Base-by-base conservation (phyloP, 1,140 invertebrate genomes). In the Psix sp. region DNA sequence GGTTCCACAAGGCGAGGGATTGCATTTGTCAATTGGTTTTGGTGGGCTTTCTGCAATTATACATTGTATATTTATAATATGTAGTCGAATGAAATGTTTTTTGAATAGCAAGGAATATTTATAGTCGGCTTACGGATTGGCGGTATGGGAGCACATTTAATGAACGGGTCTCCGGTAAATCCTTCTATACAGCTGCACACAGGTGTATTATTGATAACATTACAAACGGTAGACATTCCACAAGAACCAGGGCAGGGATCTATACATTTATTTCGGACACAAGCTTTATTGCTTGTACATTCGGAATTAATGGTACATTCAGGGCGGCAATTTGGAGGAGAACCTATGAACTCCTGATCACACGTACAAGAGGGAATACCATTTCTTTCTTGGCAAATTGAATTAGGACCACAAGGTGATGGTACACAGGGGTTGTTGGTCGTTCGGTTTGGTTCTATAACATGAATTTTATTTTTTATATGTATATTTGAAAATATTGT, bases 211-310 rank as follows among this genome's bases (percentile, higher is more conserved):
- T 89, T 90, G 11, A 89, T 77, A 5, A 90, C 88, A 67, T 68
- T 82, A 74, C 91, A 92, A 5, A 84, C 68, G 14, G 93, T 90
- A 75, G 90, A 90, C 18, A 82, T 81, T 36, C 93, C 93, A 84
- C 93, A 94, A n/a, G 92, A 91, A 24, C 92, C 91, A 33, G 89
- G 86, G 82, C 93, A 94, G 9, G 93, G 92, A 81, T 94, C 90
- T 79, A 88, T 87, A 82, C 93, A 94, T 84, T 92, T 93, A 78
- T 91, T 88, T 74, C 90, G 89, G 20, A 93, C 90, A 82, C 92
- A 95, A 29, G 93, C 91, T 77, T 90, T 86, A 73, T 91, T 89
- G 48, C 90, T 90, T 3, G 89, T 82, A 82, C 94, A 95, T 80
- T 95, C 93, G n/a, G 90, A 88, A 78, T 94, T 91, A 1, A 91